phyloP scores from a whole-genome alignment of 2,888 invertebrate species.

The Agapostemon virescens region DNA sequence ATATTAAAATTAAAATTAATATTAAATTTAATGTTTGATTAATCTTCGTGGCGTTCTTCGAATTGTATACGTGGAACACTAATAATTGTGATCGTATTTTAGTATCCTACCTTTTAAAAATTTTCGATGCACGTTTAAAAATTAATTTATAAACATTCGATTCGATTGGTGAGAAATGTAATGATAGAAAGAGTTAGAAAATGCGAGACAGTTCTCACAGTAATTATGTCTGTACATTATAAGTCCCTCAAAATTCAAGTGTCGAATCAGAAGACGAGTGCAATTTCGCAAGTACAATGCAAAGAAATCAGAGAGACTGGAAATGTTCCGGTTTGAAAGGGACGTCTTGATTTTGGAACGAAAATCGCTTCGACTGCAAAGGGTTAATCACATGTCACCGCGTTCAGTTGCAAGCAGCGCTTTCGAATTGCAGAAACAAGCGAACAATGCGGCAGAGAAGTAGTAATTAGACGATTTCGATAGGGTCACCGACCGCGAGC shows the following conservation, averaged over 20 bases:
- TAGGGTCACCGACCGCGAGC: conserved; percentile 26
- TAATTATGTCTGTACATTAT: too few species aligned
- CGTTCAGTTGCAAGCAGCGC: not conserved
- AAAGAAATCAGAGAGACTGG: too few species aligned
- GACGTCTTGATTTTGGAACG: too few species aligned
- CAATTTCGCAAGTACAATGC: too few species aligned
- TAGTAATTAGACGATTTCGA: conserved; percentile 42
- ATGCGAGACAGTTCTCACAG: too few species aligned
- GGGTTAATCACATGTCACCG: not conserved
- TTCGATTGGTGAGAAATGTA: not conserved
- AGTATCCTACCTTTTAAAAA: not conserved
- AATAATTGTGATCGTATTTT: not conserved
- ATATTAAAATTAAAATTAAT: too few species aligned
- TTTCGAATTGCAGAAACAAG: not conserved
- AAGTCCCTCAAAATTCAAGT: too few species aligned
- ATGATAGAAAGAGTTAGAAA: not conserved
- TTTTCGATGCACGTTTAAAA: not conserved
- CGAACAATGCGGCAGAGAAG: not conserved
- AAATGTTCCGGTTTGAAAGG: too few species aligned
- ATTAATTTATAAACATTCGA: not conserved
- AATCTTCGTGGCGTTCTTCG: not conserved
- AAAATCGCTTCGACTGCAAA: too few species aligned
- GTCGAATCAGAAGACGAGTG: too few species aligned
- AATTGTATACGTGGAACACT: not conserved
- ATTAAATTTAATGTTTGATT: too few species aligned